Evolutionary conservation across 2,113 vertebrate species (phyloP), one percentile per base, ranked within the genome.

Genomic region (Istiophorus platypterus): DNA sequence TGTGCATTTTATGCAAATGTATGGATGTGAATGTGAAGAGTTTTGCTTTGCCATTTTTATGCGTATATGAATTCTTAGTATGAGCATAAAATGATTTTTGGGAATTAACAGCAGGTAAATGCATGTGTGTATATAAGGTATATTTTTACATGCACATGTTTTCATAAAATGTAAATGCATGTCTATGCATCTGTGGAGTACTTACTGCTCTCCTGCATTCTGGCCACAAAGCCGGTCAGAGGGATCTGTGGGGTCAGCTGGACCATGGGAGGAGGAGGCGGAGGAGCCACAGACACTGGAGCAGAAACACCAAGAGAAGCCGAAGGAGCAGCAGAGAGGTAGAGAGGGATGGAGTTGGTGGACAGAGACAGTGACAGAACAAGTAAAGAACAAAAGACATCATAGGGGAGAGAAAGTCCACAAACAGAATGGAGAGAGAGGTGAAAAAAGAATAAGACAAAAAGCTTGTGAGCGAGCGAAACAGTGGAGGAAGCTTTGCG

Each of bases 171-270:
- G 8, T 0, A 0, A 13, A 9, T 54, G 12, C 22, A 52, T 72
- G 49, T 49, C 51, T 69, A 26, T 65, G 34, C 57, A 41, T 70
- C 31, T 27, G 65, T 88, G 86, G 82, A 81, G 89, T 88, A 99
- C 98, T 99, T 97, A 99, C 98, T 99, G 97, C 98, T 99, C 96
- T 99, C 98, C 95, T 99, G 98, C 96, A 99, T 98, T 96, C 98
- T 97, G 96, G 98, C 98, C 95, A 99, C 98, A 96, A 99, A 99
- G 95, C 98, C 98, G 94, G 98, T 99, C 95, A 99, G 96, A 94
- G 98, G 98, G 95, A 99, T 99, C 97, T 99, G 98, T 95, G 98
- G 98, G 94, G 98, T 99, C 96, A 99, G 97, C 93, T 99, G 98
- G 91, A 96, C 98, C 96, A 98, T 96, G 88, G 98, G 98, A 95